These are phyloP conservation scores for Natrix natrix DNA, from an alignment of 2,797 vertebrate genomes.

Conservation along the genomic window DNA sequence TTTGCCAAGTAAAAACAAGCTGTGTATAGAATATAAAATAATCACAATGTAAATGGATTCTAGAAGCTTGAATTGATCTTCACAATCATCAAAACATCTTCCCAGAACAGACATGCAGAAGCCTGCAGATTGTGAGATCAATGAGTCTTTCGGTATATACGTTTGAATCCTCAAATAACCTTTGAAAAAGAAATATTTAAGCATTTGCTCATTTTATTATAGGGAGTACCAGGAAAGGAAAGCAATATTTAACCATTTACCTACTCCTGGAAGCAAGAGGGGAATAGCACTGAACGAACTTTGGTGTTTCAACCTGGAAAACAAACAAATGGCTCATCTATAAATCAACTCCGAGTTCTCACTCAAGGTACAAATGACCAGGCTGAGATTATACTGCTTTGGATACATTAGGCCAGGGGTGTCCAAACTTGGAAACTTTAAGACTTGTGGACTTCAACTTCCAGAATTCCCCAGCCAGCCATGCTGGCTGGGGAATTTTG, in stretches of 20 bases:
- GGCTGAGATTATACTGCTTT: not conserved
- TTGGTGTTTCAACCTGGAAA: not conserved
- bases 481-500: too few relatives aligned
- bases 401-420: not conserved
- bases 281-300: not conserved
- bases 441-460: too few relatives aligned
- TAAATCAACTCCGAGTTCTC: not conserved
- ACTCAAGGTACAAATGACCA: not conserved
- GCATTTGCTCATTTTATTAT: not conserved
- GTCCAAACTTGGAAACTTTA: too few relatives aligned
- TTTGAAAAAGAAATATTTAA: not conserved
- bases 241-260: not conserved
- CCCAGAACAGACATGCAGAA: not conserved
- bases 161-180: not conserved
- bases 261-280: not conserved
- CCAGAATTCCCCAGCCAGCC: too few relatives aligned
- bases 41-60: not conserved
- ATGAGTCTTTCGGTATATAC: not conserved
- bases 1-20: slow-evolving; percentile 32
- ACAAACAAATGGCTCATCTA: not conserved
- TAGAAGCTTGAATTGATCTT: not conserved
- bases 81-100: not conserved
- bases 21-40: slow-evolving; percentile 19
- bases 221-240: too few relatives aligned
- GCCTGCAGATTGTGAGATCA: not conserved